Evolutionary conservation across 2,113 vertebrate genomes (phyloP), one percentile per base, ranked within the genome.

Genomic region (Sardina pilchardus): DNA sequence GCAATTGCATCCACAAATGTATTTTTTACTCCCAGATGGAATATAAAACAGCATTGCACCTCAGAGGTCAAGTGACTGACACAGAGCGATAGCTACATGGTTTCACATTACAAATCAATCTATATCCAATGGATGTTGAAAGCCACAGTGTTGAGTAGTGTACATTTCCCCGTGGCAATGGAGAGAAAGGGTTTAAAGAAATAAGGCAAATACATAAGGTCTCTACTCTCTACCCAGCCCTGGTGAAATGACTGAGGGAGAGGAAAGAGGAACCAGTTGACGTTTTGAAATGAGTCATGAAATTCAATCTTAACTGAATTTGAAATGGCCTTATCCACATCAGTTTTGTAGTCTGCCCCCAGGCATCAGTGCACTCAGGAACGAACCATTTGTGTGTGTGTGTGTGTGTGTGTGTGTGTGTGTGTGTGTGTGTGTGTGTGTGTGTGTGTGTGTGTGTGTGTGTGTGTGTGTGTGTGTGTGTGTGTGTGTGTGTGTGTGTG

Each of bases 291-390:
- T 16, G 14, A 36, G 71, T 34, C 63, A 67, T 67, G 63, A 30
- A 67, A 67, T 67, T 67, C 26, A 30, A 67, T 67, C 63, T 67
- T 67, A 67, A 67, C 26, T 3, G 26, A 67, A 30, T 67, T 67
- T 67, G 63, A 67, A 67, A 67, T 67, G 63, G 59, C 59, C 59
- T 67, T 36, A 75, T 30, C 67, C 67, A 75, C 67, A 36, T 36
- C 12, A 34, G 26, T 4, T 30, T 0, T 4, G 1, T 16, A 5
- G 10, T 16, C 34, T 78, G 34, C 30, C 71, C 34, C 14, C 17
- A 2, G 71, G 30, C 26, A 16, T 78, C 34, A 78, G 36, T 36
- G 71, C 71, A 17, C 71, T 36, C 30, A 16, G 34, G 17, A 34
- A 71, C 5, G 17, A 34, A 71, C 5, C 2, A 2, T 59, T 5